Evolutionary conservation across 2,888 invertebrate species (phyloP).

Genomic region (Orthonevra nobilis): DNA sequence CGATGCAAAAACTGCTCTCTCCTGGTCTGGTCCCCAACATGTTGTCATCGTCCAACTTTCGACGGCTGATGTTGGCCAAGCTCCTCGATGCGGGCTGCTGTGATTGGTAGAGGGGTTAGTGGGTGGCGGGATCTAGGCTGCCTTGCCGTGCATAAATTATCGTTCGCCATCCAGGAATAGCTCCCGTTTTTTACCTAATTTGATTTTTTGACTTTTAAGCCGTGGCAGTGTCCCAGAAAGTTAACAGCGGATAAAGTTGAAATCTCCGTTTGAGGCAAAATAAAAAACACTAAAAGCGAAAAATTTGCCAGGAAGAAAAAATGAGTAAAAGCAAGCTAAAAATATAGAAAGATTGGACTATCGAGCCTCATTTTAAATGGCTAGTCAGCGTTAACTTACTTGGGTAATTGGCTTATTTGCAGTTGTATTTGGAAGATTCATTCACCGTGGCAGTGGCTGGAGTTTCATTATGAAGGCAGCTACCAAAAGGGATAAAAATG

Average conservation of each 20-base stretch:
- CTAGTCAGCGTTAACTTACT: constrained; percentile 33
- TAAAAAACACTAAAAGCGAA: constrained; percentile 14
- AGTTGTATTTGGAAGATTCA: constrained; percentile 16
- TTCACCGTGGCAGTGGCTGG: too few relatives aligned
- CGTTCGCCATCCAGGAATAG: constrained; percentile 49
- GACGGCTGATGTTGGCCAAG: constrained; percentile 6
- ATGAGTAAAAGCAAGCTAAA: background rate
- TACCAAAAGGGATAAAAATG: too few relatives aligned
- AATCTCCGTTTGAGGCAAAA: constrained; percentile 38
- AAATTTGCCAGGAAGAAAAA: too few relatives aligned
- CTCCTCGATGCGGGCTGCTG: constrained; percentile 1
- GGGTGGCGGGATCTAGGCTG: constrained; percentile 51
- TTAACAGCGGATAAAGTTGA: constrained; percentile 60
- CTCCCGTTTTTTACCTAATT: constrained; percentile 59
- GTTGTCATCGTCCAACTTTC: constrained; percentile 31
- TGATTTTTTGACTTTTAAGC: constrained; percentile 68
- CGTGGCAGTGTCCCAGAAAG: constrained; percentile 57
- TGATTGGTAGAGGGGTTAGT: constrained; percentile 45
- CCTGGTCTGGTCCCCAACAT: constrained; percentile 17
- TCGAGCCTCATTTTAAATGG: constrained; percentile 22
- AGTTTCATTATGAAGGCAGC: too few relatives aligned
- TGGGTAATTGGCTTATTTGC: constrained; percentile 49
- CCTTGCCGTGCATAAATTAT: constrained; percentile 65
- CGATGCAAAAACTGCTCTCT: constrained; percentile 61
- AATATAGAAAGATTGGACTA: background rate